Conservation (phyloP, 2,888 invertebrate species). For the Hipparchia semele region DNA sequence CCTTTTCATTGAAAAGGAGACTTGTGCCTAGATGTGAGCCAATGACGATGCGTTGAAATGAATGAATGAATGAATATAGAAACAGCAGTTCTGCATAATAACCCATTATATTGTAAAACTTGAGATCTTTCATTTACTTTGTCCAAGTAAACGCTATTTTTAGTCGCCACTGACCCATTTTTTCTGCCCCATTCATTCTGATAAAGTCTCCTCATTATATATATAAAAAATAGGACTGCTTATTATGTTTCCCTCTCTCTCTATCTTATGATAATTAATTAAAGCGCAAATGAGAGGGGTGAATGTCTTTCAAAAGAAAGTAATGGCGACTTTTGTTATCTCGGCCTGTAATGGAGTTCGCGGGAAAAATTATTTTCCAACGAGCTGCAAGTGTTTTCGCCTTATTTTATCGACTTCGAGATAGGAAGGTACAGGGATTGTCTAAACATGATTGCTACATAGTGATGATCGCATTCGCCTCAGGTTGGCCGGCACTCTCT, state of each 20-base stretch:
- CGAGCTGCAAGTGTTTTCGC: constrained; percentile 4
- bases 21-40: no score
- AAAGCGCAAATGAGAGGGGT: constrained; percentile 7
- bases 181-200: constrained; percentile 28
- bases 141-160: constrained; percentile 10
- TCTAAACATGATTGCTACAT: no score
- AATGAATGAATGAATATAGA: no score
- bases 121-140: neutral
- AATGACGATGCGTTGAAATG: no score
- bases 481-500: no score
- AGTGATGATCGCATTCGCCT: no score
- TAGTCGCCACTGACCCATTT: constrained; percentile 24
- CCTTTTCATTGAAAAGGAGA: no score
- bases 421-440: neutral
- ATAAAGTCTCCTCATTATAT: constrained; percentile 35
- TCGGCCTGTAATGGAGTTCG: constrained; percentile 3
- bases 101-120: neutral
- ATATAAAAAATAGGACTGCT: constrained; percentile 22
- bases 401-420: neutral
- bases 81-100: neutral
- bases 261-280: constrained; percentile 12
- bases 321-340: constrained; percentile 18
- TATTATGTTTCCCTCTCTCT: constrained; percentile 25
- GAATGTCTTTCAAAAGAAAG: constrained; percentile 10
- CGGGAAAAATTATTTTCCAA: constrained; percentile 12